Evolutionary conservation across 2,888 invertebrate species (phyloP).

Genomic region (Camptogramma bilineatum): DNA sequence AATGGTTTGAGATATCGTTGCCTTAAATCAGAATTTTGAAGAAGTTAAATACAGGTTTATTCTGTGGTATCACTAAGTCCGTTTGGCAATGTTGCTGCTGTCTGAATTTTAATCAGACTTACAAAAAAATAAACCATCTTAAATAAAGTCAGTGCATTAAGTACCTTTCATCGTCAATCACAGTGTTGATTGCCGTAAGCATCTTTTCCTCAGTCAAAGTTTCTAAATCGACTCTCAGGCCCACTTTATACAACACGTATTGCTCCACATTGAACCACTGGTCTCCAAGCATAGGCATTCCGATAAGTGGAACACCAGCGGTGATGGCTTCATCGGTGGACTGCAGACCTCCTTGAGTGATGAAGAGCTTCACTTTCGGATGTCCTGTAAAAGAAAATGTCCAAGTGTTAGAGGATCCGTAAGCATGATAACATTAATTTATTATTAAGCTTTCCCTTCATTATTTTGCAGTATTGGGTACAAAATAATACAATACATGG

Average conservation of each 20-base stretch:
- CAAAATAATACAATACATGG: no score
- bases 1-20: no score
- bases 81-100: no score
- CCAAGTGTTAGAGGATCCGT: no score
- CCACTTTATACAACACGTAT: constrained; percentile 52
- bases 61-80: no score
- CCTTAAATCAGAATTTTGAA: no score
- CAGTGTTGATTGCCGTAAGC: constrained; percentile 47
- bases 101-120: no score
- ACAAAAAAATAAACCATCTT: no score
- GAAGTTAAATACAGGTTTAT: no score
- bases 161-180: constrained; percentile 29
- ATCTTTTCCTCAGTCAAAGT: constrained; percentile 55
- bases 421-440: no score
- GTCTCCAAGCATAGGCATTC: constrained; percentile 63
- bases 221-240: constrained; percentile 51
- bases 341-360: constrained; percentile 69
- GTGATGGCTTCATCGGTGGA: constrained; percentile 67
- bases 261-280: constrained; percentile 61
- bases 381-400: constrained; percentile 53
- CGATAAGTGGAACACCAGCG: constrained; percentile 60
- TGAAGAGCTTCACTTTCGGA: constrained; percentile 67
- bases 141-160: neutral
- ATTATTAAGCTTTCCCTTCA: no score
- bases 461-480: no score